These are phyloP conservation scores for Paraescarpia echinospica DNA, from an alignment of 1,140 invertebrate species.

Conservation along the genomic window DNA sequence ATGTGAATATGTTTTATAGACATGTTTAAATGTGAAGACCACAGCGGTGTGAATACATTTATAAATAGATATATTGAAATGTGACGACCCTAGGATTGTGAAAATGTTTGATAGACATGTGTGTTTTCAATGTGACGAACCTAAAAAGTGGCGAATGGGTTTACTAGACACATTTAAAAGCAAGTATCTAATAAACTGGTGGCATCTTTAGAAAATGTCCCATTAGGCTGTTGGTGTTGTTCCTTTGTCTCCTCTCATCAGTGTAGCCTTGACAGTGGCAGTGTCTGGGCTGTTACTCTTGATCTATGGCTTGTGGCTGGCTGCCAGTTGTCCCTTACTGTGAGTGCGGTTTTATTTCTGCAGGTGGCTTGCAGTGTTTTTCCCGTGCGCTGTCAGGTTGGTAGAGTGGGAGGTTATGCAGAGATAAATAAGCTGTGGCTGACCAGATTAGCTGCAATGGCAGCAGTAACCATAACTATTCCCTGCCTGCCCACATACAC, in stretches of 20 bases:
- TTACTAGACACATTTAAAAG: too few relatives aligned
- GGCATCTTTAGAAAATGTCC: not conserved
- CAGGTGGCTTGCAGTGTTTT: not conserved
- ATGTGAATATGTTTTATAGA: too few relatives aligned
- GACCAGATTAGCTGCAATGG: not conserved
- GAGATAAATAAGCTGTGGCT: not conserved
- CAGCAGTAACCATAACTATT: slow-evolving; percentile 1
- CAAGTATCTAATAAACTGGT: not conserved
- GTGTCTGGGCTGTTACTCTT: not conserved
- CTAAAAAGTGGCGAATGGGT: too few relatives aligned
- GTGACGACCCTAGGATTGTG: too few relatives aligned
- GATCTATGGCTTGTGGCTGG: not conserved
- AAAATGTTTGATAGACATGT: too few relatives aligned
- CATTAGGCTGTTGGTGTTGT: not conserved
- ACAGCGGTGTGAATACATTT: too few relatives aligned
- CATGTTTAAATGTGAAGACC: too few relatives aligned
- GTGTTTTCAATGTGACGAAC: too few relatives aligned
- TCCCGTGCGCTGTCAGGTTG: not conserved
- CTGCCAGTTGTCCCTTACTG: not conserved
- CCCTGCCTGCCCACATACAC: not conserved
- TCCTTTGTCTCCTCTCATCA: not conserved
- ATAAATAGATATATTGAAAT: too few relatives aligned
- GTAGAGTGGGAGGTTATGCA: not conserved
- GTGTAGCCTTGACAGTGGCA: not conserved
- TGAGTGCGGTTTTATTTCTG: not conserved